Base-by-base conservation (phyloP, 2,113 vertebrate genomes). In the Pseudolaguvia tuberculata region DNA sequence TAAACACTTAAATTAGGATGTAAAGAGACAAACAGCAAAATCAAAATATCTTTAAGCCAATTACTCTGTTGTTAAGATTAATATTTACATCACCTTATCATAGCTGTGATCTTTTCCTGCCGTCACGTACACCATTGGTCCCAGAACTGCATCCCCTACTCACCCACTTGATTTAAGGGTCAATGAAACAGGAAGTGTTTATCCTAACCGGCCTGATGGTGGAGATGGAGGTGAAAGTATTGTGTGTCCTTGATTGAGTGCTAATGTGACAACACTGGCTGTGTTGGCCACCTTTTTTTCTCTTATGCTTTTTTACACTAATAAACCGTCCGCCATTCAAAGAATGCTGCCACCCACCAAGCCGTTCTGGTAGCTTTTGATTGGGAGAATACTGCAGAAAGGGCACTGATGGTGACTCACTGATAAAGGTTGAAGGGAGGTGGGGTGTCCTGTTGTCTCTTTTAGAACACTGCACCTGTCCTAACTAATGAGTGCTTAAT, bases 381-480 rank as follows among this genome's bases (percentile, higher is more conserved):
- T 70, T 59, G 75, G 84, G 88, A 85, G 89, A 90, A 86, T 85
- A 86, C 83, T 53, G 67, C 85, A 87, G 87, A 87, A 84, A 52
- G 45, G 74, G 29, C 71, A 21, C 75, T 72, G 62, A 75, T 72
- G 71, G 71, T 75, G 70, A 59, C 67, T 72, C 71, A 45, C 72
- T 47, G 66, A 80, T 81, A 78, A 87, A 85, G 81, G 84, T 80
- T 79, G 81, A 70, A 81, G 70, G 80, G 75, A 69, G 61, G 21
- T 50, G 72, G 72, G 48, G 72, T 79, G 77, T 81, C 31, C 47
- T 31, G 31, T 63, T 82, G 79, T 82, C 83, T 83, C 78, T 83
- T 84, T 88, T 85, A 73, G 79, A 78, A 78, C 59, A 72, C 82
- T 89, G 88, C 88, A 91, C 89, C 89, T 91, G 89, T 86, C 87